Evolutionary conservation across 2,888 invertebrate species (phyloP).

Genomic region (Cephus sareptanus): DNA sequence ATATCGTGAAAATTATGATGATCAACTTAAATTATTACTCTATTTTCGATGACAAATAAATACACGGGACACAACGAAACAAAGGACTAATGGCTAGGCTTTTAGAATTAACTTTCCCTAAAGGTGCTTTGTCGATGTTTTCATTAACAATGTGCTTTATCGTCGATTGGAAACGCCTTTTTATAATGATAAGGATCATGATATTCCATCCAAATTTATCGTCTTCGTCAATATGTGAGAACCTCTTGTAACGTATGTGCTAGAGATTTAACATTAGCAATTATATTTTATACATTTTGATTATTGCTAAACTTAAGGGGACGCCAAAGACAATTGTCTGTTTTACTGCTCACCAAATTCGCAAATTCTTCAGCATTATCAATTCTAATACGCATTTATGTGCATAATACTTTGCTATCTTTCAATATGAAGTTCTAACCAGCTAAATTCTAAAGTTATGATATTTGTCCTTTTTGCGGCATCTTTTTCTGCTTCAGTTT

Average conservation of each 20-base stretch:
- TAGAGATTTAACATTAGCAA: background rate
- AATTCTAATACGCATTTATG: background rate
- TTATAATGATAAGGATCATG: background rate
- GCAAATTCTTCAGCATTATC: background rate
- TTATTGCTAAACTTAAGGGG: background rate
- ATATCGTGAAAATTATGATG: background rate
- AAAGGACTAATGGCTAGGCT: background rate
- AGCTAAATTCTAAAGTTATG: slow-evolving; percentile 9
- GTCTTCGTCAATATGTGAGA: background rate
- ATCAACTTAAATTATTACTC: background rate
- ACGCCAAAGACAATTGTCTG: background rate
- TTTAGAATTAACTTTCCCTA: background rate
- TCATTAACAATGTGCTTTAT: background rate
- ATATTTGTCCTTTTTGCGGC: too few relatives aligned
- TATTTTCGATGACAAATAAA: background rate
- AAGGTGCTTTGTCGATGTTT: background rate
- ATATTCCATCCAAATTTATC: background rate
- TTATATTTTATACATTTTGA: background rate
- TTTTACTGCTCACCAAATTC: background rate
- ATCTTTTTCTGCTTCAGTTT: background rate
- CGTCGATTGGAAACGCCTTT: background rate
- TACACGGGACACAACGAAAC: background rate
- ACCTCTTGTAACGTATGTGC: background rate
- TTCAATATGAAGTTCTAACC: background rate
- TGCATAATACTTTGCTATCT: background rate